Base-by-base conservation (phyloP, 2,888 invertebrate genomes). In the Arenicola marina region DNA sequence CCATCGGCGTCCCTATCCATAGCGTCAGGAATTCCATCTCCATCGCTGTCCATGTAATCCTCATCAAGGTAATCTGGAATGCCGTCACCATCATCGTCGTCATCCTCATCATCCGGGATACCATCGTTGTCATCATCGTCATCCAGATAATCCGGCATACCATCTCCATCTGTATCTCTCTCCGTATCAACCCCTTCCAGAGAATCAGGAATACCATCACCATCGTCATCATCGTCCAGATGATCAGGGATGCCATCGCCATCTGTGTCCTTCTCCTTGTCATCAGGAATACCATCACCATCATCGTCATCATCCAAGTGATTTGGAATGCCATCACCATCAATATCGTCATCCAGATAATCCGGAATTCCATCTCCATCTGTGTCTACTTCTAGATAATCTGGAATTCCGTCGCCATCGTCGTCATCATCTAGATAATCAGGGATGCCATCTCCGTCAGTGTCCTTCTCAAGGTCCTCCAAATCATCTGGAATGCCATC, bases 151-250 rank as follows among this genome's bases (percentile, higher is more conserved):
- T 79, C 76, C 28, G 70, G 70, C 26, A 72, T 71, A 31, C 80
- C 80, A 68, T 82, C 81, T 18, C 77, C 78, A 67, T 78, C 77
- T 67, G 76, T 71, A 33, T 71, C 71, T 38, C 66, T 67, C 1
- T 62, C 26, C 26, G 29, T 26, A 62, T 69, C 43, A 34, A 67
- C n/a, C 67, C 70, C 68, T 33, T 65, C 60, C n/a, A 51, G 21
- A 46, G 61, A 1, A 66, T 79, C 69, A 15, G 69, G 66, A 29
- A 69, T 66, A 43, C 61, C 60, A 56, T 70, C 66, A 26, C 63
- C 66, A 59, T 68, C 68, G 21, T 70, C 71, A 48, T 78, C 69
- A 51, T 68, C 51, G 45, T 69, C 65, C 1, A 61, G 33, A 26
- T 61, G n/a, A 55, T 71, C 71, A 21, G 62, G 69, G 26, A 72